Conservation (phyloP, 2,888 invertebrate genomes). For the Omphaloscelis lunosa region DNA sequence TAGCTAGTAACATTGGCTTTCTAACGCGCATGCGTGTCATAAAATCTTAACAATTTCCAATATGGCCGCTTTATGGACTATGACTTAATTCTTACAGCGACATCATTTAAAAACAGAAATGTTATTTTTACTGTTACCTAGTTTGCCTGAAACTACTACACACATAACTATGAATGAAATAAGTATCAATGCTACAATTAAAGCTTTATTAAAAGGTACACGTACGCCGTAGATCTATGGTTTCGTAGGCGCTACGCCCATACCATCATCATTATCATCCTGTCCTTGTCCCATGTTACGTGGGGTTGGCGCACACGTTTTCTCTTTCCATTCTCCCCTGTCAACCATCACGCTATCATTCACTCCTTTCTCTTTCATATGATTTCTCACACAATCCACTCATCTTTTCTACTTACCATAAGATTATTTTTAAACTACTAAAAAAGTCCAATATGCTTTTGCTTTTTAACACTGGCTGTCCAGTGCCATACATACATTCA, state of each 20-base stretch:
- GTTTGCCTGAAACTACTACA: neutral
- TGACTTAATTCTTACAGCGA: constrained; percentile 56
- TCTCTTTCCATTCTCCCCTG: too few relatives aligned
- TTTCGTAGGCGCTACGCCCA: constrained; percentile 37
- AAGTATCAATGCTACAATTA: neutral
- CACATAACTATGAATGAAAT: neutral
- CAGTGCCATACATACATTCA: neutral
- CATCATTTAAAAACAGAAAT: constrained; percentile 42
- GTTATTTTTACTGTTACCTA: neutral
- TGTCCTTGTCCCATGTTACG: too few relatives aligned
- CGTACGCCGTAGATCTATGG: neutral
- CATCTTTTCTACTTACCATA: neutral
- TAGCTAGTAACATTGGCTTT: constrained; percentile 75
- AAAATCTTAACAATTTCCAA: constrained; percentile 72
- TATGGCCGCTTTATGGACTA: constrained; percentile 74
- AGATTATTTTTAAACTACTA: neutral
- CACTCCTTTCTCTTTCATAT: too few relatives aligned
- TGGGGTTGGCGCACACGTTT: too few relatives aligned
- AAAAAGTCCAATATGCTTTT: neutral
- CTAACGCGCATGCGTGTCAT: constrained; percentile 78
- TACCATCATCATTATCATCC: too few relatives aligned
- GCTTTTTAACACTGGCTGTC: neutral
- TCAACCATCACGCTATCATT: too few relatives aligned
- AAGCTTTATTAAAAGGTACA: neutral
- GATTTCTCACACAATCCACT: too few relatives aligned